Evolutionary conservation across 2,113 vertebrate genomes (phyloP).

Genomic region (Lophotis ruficrista): DNA sequence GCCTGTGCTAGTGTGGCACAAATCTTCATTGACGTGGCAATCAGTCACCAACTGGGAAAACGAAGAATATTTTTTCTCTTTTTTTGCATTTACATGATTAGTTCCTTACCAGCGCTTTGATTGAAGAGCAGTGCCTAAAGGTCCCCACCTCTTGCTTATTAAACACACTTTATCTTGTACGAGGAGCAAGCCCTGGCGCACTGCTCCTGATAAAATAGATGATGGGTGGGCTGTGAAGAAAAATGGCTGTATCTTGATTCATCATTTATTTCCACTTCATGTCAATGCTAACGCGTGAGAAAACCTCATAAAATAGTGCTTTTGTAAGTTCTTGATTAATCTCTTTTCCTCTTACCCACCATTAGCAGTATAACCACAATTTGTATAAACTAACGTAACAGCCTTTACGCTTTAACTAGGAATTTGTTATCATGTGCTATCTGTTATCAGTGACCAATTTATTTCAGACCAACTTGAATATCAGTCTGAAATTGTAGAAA

Average conservation of each 20-base stretch:
- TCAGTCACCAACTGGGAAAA: not conserved
- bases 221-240: constrained; percentile 31
- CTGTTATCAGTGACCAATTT: not conserved
- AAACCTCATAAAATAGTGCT: not conserved
- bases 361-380: not conserved
- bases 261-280: constrained; percentile 12
- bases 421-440: not conserved
- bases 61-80: not conserved
- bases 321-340: constrained; percentile 20
- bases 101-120: constrained; percentile 57
- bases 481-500: not conserved
- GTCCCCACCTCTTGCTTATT: constrained; percentile 60
- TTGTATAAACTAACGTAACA: not conserved
- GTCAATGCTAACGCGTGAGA: not conserved
- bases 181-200: not conserved
- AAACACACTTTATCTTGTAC: constrained; percentile 27
- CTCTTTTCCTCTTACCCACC: not conserved
- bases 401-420: not conserved
- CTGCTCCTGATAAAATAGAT: constrained; percentile 4
- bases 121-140: constrained; percentile 56
- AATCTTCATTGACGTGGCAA: not conserved
- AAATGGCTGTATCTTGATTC: not conserved
- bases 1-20: not conserved
- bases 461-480: not conserved
- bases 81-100: constrained; percentile 55